Evolutionary conservation across 1,140 invertebrate genomes (phyloP), one percentile per base, ranked within the genome.

Genomic region (Temnothorax nylanderi): DNA sequence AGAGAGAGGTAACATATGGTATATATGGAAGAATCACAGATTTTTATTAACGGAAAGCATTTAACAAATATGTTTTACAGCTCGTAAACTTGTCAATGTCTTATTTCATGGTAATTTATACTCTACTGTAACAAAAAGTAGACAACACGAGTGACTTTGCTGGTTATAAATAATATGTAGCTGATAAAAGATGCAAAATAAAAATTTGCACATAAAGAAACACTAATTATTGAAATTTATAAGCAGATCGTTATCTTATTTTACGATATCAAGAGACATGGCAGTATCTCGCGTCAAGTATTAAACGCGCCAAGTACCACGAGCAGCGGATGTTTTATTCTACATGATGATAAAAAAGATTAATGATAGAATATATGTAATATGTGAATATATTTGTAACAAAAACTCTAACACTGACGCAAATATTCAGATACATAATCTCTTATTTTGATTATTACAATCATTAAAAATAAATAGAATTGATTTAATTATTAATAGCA

Each of bases 41-140:
- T 41, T 56, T 3, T 37, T 41, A 41, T 21, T 41, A 21, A 56
- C n/a, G 5, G 10, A 41, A 41, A 0, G 4, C n/a, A 21, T 26
- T 75, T 37, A 41, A 75, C 11, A 21, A 41, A 75, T 64, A 34
- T 47, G n/a, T 32, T 0, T 85, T 85, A 34, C 60, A 85, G 72
- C 44, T 85, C 10, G 0, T 65, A 21, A 80, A 44, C n/a, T 32
- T 26, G n/a, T 37, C 76, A 21, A 51, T 72, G 32, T 80, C 65
- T 4, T 86, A 80, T 11, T 62, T 86, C 34, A 47, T 44, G 2
- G 1, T 64, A 7, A 64, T 86, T 1, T 77, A 77, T 60, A 78
- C 62, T 44, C 0, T 80, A 10, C 21, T 64, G 0, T 67, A 56
- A 77, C 32, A 37, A 13, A 62, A 32, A 11, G 41, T 21, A n/a